Base-by-base conservation (phyloP, 2,113 vertebrate species). In the Onychorhynchus coronatus region DNA sequence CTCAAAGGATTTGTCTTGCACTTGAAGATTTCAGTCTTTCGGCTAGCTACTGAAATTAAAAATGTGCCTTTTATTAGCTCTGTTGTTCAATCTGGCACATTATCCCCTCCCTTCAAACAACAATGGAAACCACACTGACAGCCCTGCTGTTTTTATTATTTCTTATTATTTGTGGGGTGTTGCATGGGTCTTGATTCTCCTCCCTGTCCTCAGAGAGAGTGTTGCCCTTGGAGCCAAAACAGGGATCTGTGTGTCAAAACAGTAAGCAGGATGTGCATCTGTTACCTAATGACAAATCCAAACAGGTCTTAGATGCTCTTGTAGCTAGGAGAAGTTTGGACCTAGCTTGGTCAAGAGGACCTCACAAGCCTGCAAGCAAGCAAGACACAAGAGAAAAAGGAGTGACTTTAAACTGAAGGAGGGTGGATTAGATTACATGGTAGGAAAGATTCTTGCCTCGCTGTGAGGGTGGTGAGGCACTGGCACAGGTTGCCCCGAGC, bases 11-110 rank as follows among this genome's bases (percentile, higher is more conserved):
- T 85, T 86, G 73, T 66, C 4, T 0, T 65, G 52, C 52, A 53
- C 81, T 92, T 61, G 47, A 91, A 96, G 68, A 21, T 44, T 85
- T 91, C 63, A 72, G 65, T 59, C 72, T 62, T 91, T 81, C 0
- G 1, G 49, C 52, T 58, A 84, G 44, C 65, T 91, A 88, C 92
- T 42, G 75, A 93, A 95, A 90, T 93, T 67, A 61, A 83, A 85
- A 96, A 88, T 62, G 11, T 85, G 83, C 56, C 23, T 3, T 93
- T 93, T 92, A 91, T 95, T 89, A 92, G 62, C 61, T 92, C 73
- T 53, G 76, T 58, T 88, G 66, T 85, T 92, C 92, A 82, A 92
- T 89, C 76, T 44, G 80, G 37, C 14, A 42, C 37, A 23, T 91
- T 89, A 84, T 76, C 28, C 65, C 7, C 68, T 91, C 56, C n/a